Evolutionary conservation across 1,140 invertebrate species (phyloP), one percentile per base, ranked within the genome.

Genomic region (Drosophila nannoptera): DNA sequence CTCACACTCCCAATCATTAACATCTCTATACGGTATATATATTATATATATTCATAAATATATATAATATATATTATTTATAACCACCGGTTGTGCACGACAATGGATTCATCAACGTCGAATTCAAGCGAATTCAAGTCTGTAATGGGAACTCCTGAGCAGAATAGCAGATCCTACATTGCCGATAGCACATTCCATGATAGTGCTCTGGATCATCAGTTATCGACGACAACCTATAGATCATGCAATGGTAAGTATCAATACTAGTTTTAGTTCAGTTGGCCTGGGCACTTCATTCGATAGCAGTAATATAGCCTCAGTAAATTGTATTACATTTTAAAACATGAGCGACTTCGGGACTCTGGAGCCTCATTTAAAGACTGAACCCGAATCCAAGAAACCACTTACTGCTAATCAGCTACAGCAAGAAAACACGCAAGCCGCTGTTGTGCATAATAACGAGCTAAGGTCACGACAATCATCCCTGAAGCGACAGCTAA

Each of bases 181-280:
- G 69, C 36, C 22, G 81, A 84, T 9, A 70, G 66, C 45, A 86
- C 80, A 7, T 60, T 88, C 5, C 88, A 88, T 48, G 76, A 80
- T 14, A 87, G 83, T 40, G 87, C 87, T 4, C 53, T 88, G 69
- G 87, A 88, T 42, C 76, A 83, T 49, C 78, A 83, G 56, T 36
- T 84, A 22, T 84, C 81, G n/a, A 67, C 66, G 22, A 74, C 84
- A 43, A 43, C 12, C 12, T 43, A 2, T 43, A 43, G 0, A 7
- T 43, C 12, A 14, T 43, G 12, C 14, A 16, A 14, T 14, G 40
- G 12, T 9, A 43, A 16, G 8, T 29, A 29, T 12, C 4, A 14
- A 0, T 36, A 56, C n/a, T 32, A 22, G 22, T 22, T 22, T 22
- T 22, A 22, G 12, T 16, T 56, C 9, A 53, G 56, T 45, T 43